Evolutionary conservation across 2,113 vertebrate genomes (phyloP), one percentile per base, ranked within the genome.

Genomic region (Nesogale talazaci): DNA sequence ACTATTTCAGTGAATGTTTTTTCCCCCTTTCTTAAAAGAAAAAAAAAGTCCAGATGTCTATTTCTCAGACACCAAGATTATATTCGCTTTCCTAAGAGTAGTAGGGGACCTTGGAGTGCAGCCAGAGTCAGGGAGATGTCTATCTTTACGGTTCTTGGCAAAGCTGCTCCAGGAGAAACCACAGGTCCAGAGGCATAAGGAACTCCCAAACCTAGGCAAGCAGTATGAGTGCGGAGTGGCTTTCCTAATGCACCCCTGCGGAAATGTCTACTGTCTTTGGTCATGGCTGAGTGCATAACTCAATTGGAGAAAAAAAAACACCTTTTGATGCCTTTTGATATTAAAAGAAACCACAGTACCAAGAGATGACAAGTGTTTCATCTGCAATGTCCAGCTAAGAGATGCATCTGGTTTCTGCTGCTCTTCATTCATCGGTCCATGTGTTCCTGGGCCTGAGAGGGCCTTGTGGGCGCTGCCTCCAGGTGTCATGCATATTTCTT

Each of bases 291-390:
- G 69, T 94, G 90, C 94, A 80, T 90, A 90, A 84, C 80, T 93
- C 25, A 79, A 78, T 86, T 52, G 46, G 90, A 63, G 95, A 93
- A 95, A 91, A 63, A 95, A 93, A 95, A 93, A 84, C 40, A 52
- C 79, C 61, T 65, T 36, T 70, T 93, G 78, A n/a, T 96, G 83
- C 57, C 67, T 42, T 96, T 95, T 88, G 86, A 88, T 97, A 93
- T 90, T 83, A 85, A 40, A 65, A 95, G 89, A 91, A 94, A 76
- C 52, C 78, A 36, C 31, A 40, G 6, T 79, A 65, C 46, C 31
- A 42, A 61, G 70, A 83, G 52, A 69, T 10, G n/a, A 56, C 27
- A 80, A 12, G 63, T 20, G 78, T 20, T 67, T 74, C 31, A 36
- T 93, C 56, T 29, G 1, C 7, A 46, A 14, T 87, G 83, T 6